Evolutionary conservation across 2,888 invertebrate species (phyloP), one percentile per base, ranked within the genome.

Genomic region (Aquatica leii): DNA sequence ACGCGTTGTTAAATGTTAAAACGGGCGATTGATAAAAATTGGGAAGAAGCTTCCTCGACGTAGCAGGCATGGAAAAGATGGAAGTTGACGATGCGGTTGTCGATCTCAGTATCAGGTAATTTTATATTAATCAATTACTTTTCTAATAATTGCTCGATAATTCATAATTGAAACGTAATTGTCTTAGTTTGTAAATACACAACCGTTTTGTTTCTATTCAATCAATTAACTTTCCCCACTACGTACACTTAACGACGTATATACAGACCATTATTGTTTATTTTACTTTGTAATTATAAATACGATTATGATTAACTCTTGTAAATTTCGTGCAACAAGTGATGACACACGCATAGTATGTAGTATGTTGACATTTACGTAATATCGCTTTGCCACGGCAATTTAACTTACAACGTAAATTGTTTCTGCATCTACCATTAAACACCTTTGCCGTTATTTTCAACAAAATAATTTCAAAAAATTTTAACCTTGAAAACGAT

Each of bases 11-110:
- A 59, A 56, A 66, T 65, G 63, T 65, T 64, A 53, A 62, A 50
- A 58, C 70, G 70, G 70, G 70, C 70, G 69, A 71, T 59, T 60
- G 58, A 58, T 62, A 56, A 64, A 59, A 66, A 61, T 60, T 63
- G 61, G 61, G 62, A 61, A 24, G 24, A 24, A 60, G 60, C 59
- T 52, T 66, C 57, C 60, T 61, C 62, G 58, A 61, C 52, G 49
- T 54, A 61, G 56, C 59, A 66, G 35, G 67, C 69, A 83, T 84
- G 86, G 86, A 86, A 79, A 89, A 88, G 85, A 94, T 94, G 94
- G 94, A 94, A 83, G 89, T 93, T 80, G 93, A 94, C 84, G 93
- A 94, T 81, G 88, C 89, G 78, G 94, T 94, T 72, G 94, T 95
- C 76, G 94, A 95, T 86, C 87, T 95, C 76, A 94, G 94, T 83